Conservation (phyloP, 2,888 invertebrate genomes). For the Leuctra nigra region DNA sequence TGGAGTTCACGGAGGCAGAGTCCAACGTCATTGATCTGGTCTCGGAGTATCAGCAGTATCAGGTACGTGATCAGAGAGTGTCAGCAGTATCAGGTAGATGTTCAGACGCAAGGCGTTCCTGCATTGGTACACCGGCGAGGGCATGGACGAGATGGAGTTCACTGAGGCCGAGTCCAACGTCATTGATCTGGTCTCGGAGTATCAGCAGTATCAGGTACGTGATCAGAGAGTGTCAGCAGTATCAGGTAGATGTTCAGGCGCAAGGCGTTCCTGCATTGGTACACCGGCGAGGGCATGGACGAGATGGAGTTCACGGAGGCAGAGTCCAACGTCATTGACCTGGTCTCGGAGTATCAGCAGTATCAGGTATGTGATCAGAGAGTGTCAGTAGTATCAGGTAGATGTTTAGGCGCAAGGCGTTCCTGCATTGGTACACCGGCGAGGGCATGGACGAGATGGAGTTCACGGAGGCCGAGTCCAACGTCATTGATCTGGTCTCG, state of each 20-base stretch:
- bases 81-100: too few relatives aligned
- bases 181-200: constrained; percentile 84
- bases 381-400: too few relatives aligned
- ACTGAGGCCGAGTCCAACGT: constrained; percentile 91
- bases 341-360: constrained; percentile 88
- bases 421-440: constrained; percentile 96
- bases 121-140: constrained; percentile 93
- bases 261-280: constrained; percentile 97
- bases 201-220: constrained; percentile 92
- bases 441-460: constrained; percentile 98
- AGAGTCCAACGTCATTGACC: constrained; percentile 89
- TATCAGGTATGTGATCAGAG: constrained; percentile 63
- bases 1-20: constrained; percentile 87
- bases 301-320: constrained; percentile 97
- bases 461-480: constrained; percentile 93
- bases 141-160: constrained; percentile 89
- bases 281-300: constrained; percentile 96
- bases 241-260: constrained; percentile 95
- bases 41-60: constrained; percentile 91
- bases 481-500: constrained; percentile 85
- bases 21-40: constrained; percentile 90
- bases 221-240: too few relatives aligned
- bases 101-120: constrained; percentile 94
- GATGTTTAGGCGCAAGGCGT: constrained; percentile 94
- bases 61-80: too few relatives aligned